phyloP scores from a whole-genome alignment of 2,888 invertebrate species.

The Megamerina dolium region DNA sequence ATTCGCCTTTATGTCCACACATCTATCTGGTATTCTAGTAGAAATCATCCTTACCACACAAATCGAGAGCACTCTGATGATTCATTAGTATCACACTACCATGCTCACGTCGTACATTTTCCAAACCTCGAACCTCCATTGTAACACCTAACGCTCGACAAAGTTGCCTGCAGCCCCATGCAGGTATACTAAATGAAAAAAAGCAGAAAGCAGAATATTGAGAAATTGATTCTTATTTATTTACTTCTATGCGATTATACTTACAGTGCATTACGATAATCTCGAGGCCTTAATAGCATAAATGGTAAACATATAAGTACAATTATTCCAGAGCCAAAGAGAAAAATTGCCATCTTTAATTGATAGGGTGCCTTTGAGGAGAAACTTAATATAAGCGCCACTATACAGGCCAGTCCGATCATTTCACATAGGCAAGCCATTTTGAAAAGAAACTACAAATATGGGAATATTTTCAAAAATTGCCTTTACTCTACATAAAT shows the following conservation, averaged over 20 bases:
- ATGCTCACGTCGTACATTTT: constrained; percentile 67
- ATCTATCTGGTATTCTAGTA: background rate
- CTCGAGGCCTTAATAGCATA: constrained; percentile 66
- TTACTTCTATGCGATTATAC: constrained; percentile 38
- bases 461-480: no score
- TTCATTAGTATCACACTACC: constrained; percentile 80
- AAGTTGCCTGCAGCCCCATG: constrained; percentile 56
- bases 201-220: background rate
- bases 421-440: constrained; percentile 44
- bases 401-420: constrained; percentile 39
- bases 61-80: constrained; percentile 83
- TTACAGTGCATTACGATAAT: constrained; percentile 76
- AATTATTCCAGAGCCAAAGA: constrained; percentile 56
- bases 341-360: constrained; percentile 63
- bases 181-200: constrained; percentile 57
- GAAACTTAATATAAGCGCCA: constrained; percentile 38
- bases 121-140: constrained; percentile 66
- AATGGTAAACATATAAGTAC: constrained; percentile 64
- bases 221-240: background rate
- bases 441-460: no score
- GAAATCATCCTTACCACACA: constrained; percentile 59
- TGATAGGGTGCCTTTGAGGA: constrained; percentile 60
- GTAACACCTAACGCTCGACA: constrained; percentile 57
- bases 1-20: no score
- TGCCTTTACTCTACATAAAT: no score